phyloP scores from a whole-genome alignment of 2,113 vertebrate species.

The Heptranchias perlo region DNA sequence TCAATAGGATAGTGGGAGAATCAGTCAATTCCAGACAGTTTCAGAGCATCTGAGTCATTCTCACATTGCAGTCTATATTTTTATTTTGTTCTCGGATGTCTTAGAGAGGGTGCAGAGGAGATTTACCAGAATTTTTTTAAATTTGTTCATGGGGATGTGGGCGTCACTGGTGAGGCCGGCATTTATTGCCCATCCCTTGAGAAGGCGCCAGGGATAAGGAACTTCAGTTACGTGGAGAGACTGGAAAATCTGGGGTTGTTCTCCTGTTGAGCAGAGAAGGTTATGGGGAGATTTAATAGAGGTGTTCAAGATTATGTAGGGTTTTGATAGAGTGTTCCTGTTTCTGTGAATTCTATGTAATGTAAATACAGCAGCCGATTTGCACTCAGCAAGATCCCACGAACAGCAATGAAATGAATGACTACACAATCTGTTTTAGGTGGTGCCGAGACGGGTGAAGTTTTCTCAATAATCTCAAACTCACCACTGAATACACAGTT shows the following conservation, averaged over 20 bases:
- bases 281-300: neutral
- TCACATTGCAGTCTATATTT: neutral
- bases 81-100: neutral
- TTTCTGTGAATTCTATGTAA: neutral
- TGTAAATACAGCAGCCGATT: neutral
- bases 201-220: neutral
- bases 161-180: too few species aligned
- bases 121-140: neutral
- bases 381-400: neutral
- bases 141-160: too few species aligned
- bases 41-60: neutral
- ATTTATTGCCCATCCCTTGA: too few species aligned
- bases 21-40: neutral
- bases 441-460: neutral
- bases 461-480: neutral
- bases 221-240: neutral
- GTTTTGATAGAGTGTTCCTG: neutral
- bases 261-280: neutral
- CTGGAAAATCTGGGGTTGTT: neutral
- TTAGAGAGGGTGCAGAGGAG: neutral
- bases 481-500: neutral
- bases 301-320: neutral
- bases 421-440: too few species aligned
- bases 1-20: neutral
- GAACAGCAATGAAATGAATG: neutral